Evolutionary conservation across 2,113 vertebrate species (phyloP), one percentile per base, ranked within the genome.

Genomic region (Aix galericulata): DNA sequence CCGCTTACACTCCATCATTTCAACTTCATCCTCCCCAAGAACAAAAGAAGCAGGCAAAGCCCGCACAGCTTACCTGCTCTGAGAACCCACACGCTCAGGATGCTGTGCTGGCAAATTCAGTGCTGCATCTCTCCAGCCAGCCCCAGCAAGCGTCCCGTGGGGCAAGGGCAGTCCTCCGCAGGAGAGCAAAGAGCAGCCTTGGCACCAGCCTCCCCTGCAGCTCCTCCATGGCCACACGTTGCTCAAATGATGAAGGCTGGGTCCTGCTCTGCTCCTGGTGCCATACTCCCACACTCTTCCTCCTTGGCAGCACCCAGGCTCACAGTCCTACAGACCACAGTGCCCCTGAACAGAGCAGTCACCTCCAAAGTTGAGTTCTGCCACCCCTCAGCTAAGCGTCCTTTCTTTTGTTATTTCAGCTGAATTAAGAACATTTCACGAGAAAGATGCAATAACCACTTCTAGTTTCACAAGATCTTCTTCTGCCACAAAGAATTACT

Each of bases 221-320:
- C 13, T 80, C 10, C 26, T 53, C 9, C 2, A 12, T 0, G 1
- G 32, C 44, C 66, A 17, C 11, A 14, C 0, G 0, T 13, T 52
- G 38, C 2, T 2, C 34, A 32, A 34, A 3, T 1, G 2, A 42
- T 0, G 0, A 87, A 17, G 31, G 13, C 22, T 32, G 3, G 6
- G 34, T 42, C 22, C 69, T 71, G 44, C 44, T 58, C 71, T 62
- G 8, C 44, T 90, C 9, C 18, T 56, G 7, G 18, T 58, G 11
- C 13, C 40, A 50, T 14, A 27, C 17, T 32, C 4, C 5, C 4
- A 0, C 5, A 13, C 2, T 44, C 52, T 40, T 58, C 64, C 46
- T 82, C 58, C 20, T 21, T 5, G 1, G 22, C 13, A 93, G 20
- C 25, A 8, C 36, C 50, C 4, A 4, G 32, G 42, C 36, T 82